Base-by-base conservation (phyloP, 2,797 vertebrate species). In the Phoebastria nigripes region DNA sequence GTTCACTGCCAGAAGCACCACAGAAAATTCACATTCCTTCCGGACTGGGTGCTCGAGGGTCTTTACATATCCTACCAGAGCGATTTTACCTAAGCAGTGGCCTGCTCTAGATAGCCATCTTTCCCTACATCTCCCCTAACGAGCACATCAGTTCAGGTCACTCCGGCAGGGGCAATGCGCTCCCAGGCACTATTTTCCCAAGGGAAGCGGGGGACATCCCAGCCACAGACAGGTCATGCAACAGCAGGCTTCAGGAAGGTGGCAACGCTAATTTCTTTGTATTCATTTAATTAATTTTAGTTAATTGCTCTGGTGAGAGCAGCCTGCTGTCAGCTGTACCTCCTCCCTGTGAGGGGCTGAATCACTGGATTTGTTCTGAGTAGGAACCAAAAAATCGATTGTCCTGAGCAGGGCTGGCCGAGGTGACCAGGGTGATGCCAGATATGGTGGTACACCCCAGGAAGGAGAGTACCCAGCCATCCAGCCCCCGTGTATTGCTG, bases 401-500 rank as follows among this genome's bases (percentile, higher is more conserved):
- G 29, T 47, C 52, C 39, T 42, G 35, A 74, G 66, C 26, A 71
- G 20, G 4, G 33, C 4, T 54, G 61, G 26, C 66, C 1, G 1
- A 76, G 35, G 58, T 25, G 66, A 51, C 29, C 3, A 3, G 21
- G 55, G 14, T 81, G 82, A 70, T 11, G 6, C 18, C 15, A 42
- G 61, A 26, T 39, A 4, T 0, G 4, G 39, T 12, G 39, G 39
- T 2, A 16, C 39, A 37, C 16, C 24, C 41, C 62, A 39, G n/a
- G 26, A 55, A 73, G 13, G 11, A 11, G 11, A 15, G 18, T 33
- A 42, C 20, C 9, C 33, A 35, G 2, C 22, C 82, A 66, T 2
- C 11, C 28, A 65, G 17, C 8, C 20, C 54, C 54, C 2, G 0
- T 0, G 1, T 24, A 3, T 9, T 7, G 1, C 46, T 72, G n/a